Base-by-base conservation (phyloP, 2,113 vertebrate species). In the Triplophysa rosa region DNA sequence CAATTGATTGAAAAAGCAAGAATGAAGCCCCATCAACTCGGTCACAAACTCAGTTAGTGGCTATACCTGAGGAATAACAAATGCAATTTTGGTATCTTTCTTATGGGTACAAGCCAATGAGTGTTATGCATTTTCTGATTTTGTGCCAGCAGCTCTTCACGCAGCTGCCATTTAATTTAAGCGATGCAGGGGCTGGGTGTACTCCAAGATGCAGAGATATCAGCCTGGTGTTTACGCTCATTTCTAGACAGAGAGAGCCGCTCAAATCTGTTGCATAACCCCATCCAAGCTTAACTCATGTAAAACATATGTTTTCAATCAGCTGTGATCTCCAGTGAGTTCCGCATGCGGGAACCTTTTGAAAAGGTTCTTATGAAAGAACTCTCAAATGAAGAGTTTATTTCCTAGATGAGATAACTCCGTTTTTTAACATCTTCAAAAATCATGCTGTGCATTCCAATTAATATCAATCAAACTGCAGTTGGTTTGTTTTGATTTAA, bases 141-240 rank as follows among this genome's bases (percentile, higher is more conserved):
- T 68, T 21, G 33, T 42, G 78, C 82, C 77, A 83, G 59, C 77
- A 83, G 59, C 71, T 69, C 66, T 74, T 40, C 61, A 75, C 23
- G 54, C 65, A 69, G 77, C 47, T 83, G 33, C 47, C 37, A 13
- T 71, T 64, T 63, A 33, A 56, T 73, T 56, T 66, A 54, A 65
- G 37, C 14, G 11, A 72, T 49, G 33, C 16, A 59, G 42, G 29
- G n/a, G 29, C 68, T 67, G 64, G 77, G 59, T 69, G 70, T 37
- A 9, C 19, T 63, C 73, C 73, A 70, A 52, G 67, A 73, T 83
- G 82, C 59, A 7, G 71, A 75, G 23, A 80, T 40, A 63, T 80
- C 23, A 74, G 40, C 56, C 61, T 40, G 21, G 64, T 80, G 33
- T 63, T 77, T 65, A 79, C 37, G 5, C 63, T 68, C 61, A 40